Conservation (phyloP, 1,140 invertebrate genomes). For the Cotesia glomerata region DNA sequence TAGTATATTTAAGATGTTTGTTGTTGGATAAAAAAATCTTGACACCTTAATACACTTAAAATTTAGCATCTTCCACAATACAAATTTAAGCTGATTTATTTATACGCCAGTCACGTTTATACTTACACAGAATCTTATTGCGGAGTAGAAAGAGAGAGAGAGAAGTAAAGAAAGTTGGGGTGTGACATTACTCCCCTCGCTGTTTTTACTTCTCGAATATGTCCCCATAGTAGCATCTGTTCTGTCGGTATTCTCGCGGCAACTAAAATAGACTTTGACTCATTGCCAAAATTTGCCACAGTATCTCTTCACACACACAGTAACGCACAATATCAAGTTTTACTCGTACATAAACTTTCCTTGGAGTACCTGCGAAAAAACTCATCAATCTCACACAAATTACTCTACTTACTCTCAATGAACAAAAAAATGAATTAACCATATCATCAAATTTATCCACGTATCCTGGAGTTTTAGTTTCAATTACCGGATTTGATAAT, state of each 20-base stretch:
- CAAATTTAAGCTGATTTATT: slow-evolving; percentile 14
- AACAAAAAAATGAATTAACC: too few species aligned
- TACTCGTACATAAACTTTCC: too few species aligned
- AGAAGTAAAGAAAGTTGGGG: neutral
- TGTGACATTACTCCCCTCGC: neutral
- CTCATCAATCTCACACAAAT: too few species aligned
- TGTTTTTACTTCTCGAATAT: slow-evolving; percentile 22
- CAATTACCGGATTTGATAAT: neutral
- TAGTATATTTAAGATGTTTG: neutral
- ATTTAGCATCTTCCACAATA: neutral
- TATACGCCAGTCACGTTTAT: slow-evolving; percentile 6
- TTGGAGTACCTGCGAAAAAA: too few species aligned
- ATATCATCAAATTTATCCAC: too few species aligned
- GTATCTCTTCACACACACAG: slow-evolving; percentile 12
- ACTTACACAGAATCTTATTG: neutral
- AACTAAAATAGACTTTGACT: slow-evolving; percentile 52
- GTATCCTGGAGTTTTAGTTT: neutral
- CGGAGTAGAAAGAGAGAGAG: too few species aligned
- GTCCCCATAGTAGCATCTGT: slow-evolving; percentile 31
- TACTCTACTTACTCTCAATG: too few species aligned
- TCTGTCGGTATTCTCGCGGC: slow-evolving; percentile 32
- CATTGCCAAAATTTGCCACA: slow-evolving; percentile 46
- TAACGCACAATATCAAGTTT: neutral
- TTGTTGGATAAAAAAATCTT: neutral
- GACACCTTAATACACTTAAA: neutral